Evolutionary conservation across 1,140 invertebrate species (phyloP), one percentile per base, ranked within the genome.

Genomic region (Drosophila simulans): DNA sequence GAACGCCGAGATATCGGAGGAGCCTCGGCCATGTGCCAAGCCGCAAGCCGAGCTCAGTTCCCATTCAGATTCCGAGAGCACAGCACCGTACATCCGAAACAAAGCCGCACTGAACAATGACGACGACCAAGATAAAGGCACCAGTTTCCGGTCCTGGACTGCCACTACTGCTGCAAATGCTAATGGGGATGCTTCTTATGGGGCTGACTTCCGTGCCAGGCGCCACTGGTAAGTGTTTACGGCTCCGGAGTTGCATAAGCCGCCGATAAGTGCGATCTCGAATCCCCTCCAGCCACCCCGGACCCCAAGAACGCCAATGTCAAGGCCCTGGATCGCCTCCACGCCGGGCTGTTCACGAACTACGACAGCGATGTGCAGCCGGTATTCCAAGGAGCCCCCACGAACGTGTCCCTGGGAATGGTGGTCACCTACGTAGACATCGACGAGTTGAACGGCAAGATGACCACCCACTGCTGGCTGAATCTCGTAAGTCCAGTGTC

Each of bases 311-410:
- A 48, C n/a, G 48, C 15, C 17, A 95, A 94, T 80, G 91, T 93
- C 17, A 95, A 94, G 12, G 92, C 92, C 77, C 93, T 93, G 17
- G 95, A 95, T 85, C 90, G 92, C 3, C 90, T 95, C 43, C 94
- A 94, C 76, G 92, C 93, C 52, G 93, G 94, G 80, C 82, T 95
- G 1, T 92, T 95, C 12, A 80, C 93, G 8, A 94, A 94, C 53
- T 95, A 95, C 77, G 95, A 95, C 83, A 95, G 94, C 91, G 94
- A 94, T 74, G 92, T 94, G 2, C 93, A 95, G 69, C 95, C 95
- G 3, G 83, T 93, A 0, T 93, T 94, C 69, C 93, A 94, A 65
- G 93, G 92, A 58, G 93, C 93, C 43, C 86, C 92, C 2, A 94
- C 94, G 0, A 93, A 90, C 10, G 94, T 95, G 7, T 91, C 80